phyloP scores from a whole-genome alignment of 2,888 invertebrate species.

The Pristionchus mayeri region DNA sequence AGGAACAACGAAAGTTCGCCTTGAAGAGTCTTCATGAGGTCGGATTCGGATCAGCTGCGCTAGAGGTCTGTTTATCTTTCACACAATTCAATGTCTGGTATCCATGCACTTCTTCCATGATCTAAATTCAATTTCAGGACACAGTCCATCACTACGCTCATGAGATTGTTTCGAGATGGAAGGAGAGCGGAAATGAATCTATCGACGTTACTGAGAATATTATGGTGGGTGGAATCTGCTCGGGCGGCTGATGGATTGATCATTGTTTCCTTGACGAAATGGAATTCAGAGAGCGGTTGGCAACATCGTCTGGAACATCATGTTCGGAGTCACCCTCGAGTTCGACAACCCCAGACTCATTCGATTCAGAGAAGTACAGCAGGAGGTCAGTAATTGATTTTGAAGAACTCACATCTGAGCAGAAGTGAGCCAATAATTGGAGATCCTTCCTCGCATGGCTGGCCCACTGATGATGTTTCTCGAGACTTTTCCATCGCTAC shows the following conservation, averaged over 20 bases:
- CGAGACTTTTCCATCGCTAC: not conserved
- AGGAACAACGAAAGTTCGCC: slow-evolving; percentile 35
- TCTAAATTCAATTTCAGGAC: not conserved
- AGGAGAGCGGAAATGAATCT: not conserved
- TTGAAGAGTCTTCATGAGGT: not conserved
- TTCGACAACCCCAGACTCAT: slow-evolving; percentile 27
- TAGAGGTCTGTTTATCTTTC: not conserved
- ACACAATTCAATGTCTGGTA: not conserved
- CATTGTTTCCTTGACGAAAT: not conserved
- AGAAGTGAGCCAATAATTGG: not conserved
- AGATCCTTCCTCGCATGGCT: not conserved
- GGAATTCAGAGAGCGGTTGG: slow-evolving; percentile 24
- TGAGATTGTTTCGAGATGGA: slow-evolving; percentile 1
- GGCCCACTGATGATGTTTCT: slow-evolving; percentile 26
- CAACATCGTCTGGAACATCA: slow-evolving; percentile 42
- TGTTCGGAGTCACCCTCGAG: slow-evolving; percentile 20
- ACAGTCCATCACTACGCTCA: slow-evolving; percentile 1
- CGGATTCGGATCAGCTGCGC: slow-evolving; percentile 23
- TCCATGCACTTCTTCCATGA: not conserved
- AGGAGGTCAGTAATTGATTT: not conserved
- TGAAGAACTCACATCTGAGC: not conserved
- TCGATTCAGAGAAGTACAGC: slow-evolving; percentile 7
- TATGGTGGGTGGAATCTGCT: not conserved
- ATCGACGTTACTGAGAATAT: slow-evolving; percentile 26
- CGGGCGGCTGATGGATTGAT: not conserved